phyloP scores from a whole-genome alignment of 2,888 invertebrate species.

The Scaptomyza reducta region DNA sequence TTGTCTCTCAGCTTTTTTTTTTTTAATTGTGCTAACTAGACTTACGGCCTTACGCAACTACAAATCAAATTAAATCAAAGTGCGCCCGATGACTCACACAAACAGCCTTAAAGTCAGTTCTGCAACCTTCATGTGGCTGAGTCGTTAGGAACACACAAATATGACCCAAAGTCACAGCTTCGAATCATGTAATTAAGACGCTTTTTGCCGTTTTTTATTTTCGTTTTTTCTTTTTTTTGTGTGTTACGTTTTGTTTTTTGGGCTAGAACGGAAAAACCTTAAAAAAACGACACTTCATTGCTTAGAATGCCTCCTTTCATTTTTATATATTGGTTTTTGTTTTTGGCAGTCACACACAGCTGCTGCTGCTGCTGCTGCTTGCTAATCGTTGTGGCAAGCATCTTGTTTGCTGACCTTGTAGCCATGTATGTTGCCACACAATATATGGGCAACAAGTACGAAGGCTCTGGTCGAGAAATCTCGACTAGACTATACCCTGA shows the following conservation, averaged over 20 bases:
- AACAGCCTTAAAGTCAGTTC: not conserved
- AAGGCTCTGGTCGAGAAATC: too few relatives aligned
- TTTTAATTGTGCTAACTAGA: conserved; percentile 76
- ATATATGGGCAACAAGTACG: conserved; percentile 25
- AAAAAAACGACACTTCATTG: conserved; percentile 39
- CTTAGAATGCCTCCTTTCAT: conserved; percentile 63
- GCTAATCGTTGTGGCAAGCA: conserved; percentile 26
- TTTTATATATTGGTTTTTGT: conserved; percentile 25
- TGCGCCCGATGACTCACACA: conserved; percentile 64
- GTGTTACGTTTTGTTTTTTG: conserved; percentile 26
- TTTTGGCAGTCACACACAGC: conserved; percentile 18
- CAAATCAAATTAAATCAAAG: conserved; percentile 67
- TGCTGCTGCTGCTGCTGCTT: too few relatives aligned
- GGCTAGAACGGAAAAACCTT: conserved; percentile 52
- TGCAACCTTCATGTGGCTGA: conserved; percentile 58
- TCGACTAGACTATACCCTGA: too few relatives aligned
- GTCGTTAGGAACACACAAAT: conserved; percentile 19
- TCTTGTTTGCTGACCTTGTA: conserved; percentile 62
- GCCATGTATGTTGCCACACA: conserved; percentile 27
- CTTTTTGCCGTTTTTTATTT: conserved; percentile 25
- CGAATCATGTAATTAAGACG: conserved; percentile 68
- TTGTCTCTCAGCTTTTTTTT: conserved; percentile 46
- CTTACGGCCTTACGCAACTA: conserved; percentile 59
- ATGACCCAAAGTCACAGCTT: conserved; percentile 35
- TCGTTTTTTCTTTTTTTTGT: not conserved